Evolutionary conservation across 2,888 invertebrate genomes (phyloP), one percentile per base, ranked within the genome.

Genomic region (Caenorhabditis becei): DNA sequence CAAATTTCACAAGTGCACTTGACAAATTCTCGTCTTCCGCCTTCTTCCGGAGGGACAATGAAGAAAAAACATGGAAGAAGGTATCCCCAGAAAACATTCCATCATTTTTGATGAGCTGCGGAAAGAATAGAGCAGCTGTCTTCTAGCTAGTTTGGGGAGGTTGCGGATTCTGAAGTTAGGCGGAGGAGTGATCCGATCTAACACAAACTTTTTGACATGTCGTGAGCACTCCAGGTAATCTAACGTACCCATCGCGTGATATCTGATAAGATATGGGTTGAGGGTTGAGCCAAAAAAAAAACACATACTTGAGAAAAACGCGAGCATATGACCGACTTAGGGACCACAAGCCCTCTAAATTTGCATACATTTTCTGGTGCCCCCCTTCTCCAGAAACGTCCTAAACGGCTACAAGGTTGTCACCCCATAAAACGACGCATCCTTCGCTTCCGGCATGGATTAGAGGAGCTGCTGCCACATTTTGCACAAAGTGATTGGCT

Each of bases 401-500:
- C 16, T 16, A 7, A 14, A 14, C 41, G 8, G 11, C 41, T 10
- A 16, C 16, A 53, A 61, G 56, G 51, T 59, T 72, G 63, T 72
- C 72, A 63, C 63, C 72, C 56, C 56, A 72, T 63, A 72, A 72
- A 63, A 56, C 63, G 47, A 7, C 47, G n/a, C 18, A 3, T 28
- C 24, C 54, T 56, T 58, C n/a, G n/a, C 54, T 72, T 72, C 63
- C 63, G 63, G 72, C 47, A 47, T 47, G 47, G 66, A 66, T 75
- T 75, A 61, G 65, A 35, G 20, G 47, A 47, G 47, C 3, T 5
- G 14, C 8, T 7, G 47, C 5, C 5, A 3, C 47, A 47, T 66
- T 66, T 75, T 75, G 75, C 59, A 61, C 66, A 75, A 75, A 75
- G 75, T 75, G 75, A 75, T 75, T 75, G 67, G 35, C 53, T 54